A percentile compares a stretch with the other conserved stretches of the same genome.
These are phyloP conservation scores for Paracanthobrama guichenoti DNA, from an alignment of 2,113 vertebrate genomes.

Conservation along the genomic window DNA sequence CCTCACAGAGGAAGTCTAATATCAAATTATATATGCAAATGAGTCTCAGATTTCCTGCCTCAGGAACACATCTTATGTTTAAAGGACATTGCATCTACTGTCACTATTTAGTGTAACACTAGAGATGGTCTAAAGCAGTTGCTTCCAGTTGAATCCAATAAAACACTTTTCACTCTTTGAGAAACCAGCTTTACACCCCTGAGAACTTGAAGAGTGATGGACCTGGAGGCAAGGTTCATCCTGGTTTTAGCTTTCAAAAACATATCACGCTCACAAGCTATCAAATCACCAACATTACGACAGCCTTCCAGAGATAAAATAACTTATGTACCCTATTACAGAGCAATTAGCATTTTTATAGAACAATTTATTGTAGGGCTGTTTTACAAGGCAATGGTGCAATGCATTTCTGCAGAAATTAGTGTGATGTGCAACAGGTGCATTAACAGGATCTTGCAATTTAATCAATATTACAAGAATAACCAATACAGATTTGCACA, in stretches of 20 bases:
- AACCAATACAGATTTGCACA: neutral
- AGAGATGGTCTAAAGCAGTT: neutral
- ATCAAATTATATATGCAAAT: conserved; percentile 8
- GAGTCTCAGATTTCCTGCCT: conserved; percentile 8
- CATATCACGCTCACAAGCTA: conserved; percentile 24
- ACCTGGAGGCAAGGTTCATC: conserved; percentile 38
- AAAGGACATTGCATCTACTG: neutral
- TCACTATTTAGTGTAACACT: neutral
- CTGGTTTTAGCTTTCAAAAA: conserved; percentile 36
- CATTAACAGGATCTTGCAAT: neutral
- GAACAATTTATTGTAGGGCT: conserved; percentile 27
- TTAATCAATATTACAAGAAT: neutral
- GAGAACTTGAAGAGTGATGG: conserved; percentile 29
- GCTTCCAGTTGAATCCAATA: neutral
- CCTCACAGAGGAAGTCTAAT: conserved; percentile 11
- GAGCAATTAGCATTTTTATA: conserved; percentile 28
- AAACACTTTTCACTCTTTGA: conserved; percentile 9
- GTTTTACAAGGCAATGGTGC: neutral
- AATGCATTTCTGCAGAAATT: conserved; percentile 2
- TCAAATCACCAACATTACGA: conserved; percentile 30
- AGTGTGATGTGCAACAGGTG: neutral
- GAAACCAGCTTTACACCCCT: conserved; percentile 32
- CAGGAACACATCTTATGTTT: neutral
- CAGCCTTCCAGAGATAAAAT: conserved; percentile 21
- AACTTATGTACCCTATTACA: conserved; percentile 2